Conservation (phyloP, 2,113 vertebrate genomes). For the Psephotus haematonotus region DNA sequence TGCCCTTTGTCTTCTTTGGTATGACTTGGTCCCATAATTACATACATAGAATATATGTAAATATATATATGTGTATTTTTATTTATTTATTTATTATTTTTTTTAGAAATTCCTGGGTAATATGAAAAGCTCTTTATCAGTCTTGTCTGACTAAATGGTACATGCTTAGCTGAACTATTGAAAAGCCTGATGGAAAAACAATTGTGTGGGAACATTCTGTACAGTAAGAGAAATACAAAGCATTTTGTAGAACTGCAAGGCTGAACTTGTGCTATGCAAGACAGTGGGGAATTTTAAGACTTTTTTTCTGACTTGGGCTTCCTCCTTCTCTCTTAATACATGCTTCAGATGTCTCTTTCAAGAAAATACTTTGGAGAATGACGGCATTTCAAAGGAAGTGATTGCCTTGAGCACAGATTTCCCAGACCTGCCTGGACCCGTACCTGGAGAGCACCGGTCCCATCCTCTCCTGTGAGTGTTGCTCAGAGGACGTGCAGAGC, state of each 20-base stretch:
- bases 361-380: neutral
- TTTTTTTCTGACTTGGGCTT: neutral
- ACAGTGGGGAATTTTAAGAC: neutral
- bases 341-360: constrained; percentile 5
- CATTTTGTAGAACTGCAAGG: neutral
- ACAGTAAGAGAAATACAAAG: neutral
- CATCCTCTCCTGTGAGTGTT: neutral
- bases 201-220: neutral
- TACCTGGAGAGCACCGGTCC: neutral
- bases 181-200: neutral
- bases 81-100: neutral
- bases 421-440: constrained; percentile 31
- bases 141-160: neutral
- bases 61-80: neutral
- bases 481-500: neutral
- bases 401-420: constrained; percentile 30
- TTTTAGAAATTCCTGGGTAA: neutral
- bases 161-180: neutral
- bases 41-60: neutral
- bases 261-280: neutral
- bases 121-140: neutral
- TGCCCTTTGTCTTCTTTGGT: neutral
- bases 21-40: neutral
- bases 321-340: neutral
- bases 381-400: constrained; percentile 31